Base-by-base conservation (phyloP, 2,797 vertebrate genomes). In the Anisognathus igniventris region DNA sequence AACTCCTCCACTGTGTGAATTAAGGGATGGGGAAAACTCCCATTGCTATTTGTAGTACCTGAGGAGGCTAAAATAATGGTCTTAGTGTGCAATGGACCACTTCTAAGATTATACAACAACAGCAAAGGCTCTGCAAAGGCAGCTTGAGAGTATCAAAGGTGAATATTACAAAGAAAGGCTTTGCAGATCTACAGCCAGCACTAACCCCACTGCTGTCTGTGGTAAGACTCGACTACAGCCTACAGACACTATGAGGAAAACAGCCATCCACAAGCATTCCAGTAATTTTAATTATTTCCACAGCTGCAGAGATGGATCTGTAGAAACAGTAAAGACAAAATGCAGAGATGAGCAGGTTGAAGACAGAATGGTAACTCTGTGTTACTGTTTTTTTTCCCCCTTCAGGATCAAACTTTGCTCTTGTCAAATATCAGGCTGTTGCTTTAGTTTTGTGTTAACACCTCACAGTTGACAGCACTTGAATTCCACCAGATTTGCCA, bases 221-320 rank as follows among this genome's bases (percentile, higher is more conserved):
- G 28, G 44, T 57, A 51, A 70, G 19, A 73, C 65, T 40, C 1
- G 3, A 58, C 62, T 81, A 9, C 57, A 88, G 40, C 44, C 24
- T 75, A 25, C 73, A 84, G 70, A 81, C 40, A 17, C 7, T 12
- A 18, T 9, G 65, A 62, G 39, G 44, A 90, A 77, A 93, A 33
- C 82, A 93, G 37, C 14, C 61, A 75, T 54, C 30, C 0, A 0
- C 35, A 78, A 81, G 8, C 27, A 77, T 72, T 78, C 57, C 58
- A 48, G 70, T 65, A 78, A 81, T 76, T 95, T 86, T 62, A 58
- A 72, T 92, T 81, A 68, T 70, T 95, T 86, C 30, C 73, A 81
- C 47, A 90, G 64, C 62, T 66, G 33, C 40, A 37, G 66, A 73
- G 37, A 53, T 56, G 19, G 60, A 82, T 56, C 51, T 85, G 64